Percentiles rank a stretch among this genome's conserved stretches.
These are phyloP conservation scores for Anomalospiza imberbis DNA, from an alignment of 2,797 vertebrate species.

Conservation along the genomic window DNA sequence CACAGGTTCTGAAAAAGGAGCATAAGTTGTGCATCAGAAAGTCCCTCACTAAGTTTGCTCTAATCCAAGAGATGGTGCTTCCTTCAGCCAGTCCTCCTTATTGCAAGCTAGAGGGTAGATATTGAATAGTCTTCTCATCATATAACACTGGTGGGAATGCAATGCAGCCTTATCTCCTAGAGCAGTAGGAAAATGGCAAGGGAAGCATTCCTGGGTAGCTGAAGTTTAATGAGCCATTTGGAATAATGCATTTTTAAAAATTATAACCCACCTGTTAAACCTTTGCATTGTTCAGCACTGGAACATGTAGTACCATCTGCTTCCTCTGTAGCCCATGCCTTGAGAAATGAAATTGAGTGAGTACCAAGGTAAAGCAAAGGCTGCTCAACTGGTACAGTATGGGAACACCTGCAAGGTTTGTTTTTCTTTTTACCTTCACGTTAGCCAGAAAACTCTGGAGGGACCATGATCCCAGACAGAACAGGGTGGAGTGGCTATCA, in stretches of 20 bases:
- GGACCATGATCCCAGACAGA: background rate
- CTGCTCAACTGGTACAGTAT: background rate
- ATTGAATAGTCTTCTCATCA: background rate
- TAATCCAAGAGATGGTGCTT: background rate
- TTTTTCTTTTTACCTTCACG: background rate
- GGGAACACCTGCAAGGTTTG: background rate
- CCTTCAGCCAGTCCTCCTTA: background rate
- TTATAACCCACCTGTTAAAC: background rate
- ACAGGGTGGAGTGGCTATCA: conserved; percentile 9
- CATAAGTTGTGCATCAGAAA: background rate
- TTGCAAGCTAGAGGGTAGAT: background rate
- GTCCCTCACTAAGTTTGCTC: background rate
- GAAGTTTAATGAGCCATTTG: background rate
- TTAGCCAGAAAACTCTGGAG: conserved; percentile 3
- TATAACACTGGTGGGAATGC: fast-evolving
- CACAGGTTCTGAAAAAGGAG: background rate
- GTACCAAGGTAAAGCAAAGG: background rate
- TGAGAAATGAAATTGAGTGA: background rate
- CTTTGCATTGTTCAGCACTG: conserved; percentile 19
- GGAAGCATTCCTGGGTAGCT: background rate
- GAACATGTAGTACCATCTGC: background rate
- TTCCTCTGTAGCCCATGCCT: background rate
- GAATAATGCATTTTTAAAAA: background rate
- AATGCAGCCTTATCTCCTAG: background rate
- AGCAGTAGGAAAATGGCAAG: background rate